Base-by-base conservation (phyloP, 2,113 vertebrate genomes). In the Bostrychus sinensis region DNA sequence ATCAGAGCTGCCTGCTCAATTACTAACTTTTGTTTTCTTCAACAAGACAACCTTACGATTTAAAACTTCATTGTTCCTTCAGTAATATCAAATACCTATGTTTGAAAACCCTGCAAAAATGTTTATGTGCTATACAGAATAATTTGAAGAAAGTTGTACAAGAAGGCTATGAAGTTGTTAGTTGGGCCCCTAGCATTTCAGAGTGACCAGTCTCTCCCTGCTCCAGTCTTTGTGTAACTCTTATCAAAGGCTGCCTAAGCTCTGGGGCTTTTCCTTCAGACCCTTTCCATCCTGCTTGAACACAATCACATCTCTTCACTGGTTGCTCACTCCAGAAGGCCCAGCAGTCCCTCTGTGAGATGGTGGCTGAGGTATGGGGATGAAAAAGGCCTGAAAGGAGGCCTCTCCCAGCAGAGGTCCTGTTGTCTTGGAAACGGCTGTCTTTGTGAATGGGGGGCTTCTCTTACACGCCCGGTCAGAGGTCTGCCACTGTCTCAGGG, bases 341-440 rank as follows among this genome's bases (percentile, higher is more conserved):
- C 63, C 77, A 77, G 79, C 60, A 66, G 66, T 72, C 75, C 66
- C 63, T 66, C 55, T 63, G 16, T 58, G 63, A 79, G 63, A 37
- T 62, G 60, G 51, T 50, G 66, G 69, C 63, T 63, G 77, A 67
- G 74, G 70, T 82, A 36, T 55, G 65, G 54, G 66, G 72, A 82
- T 53, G 51, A 68, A 79, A 71, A 58, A 25, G 17, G 10, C 43
- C 73, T 71, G 46, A 83, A 85, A 78, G 64, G 66, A 77, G 83
- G 78, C 55, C 70, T 77, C 80, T 83, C 78, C 78, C 75, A 80
- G 67, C 68, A 71, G 74, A 71, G 77, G 68, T 70, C 42, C 62
- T 5, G 80, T 88, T 84, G 81, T 68, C 84, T 85, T 88, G 82
- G 85, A 76, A 87, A 88, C 83, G 14, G 17, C 62, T 57, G 70